Base-by-base conservation (phyloP, 2,113 vertebrate species). In the Microcebus murinus region DNA sequence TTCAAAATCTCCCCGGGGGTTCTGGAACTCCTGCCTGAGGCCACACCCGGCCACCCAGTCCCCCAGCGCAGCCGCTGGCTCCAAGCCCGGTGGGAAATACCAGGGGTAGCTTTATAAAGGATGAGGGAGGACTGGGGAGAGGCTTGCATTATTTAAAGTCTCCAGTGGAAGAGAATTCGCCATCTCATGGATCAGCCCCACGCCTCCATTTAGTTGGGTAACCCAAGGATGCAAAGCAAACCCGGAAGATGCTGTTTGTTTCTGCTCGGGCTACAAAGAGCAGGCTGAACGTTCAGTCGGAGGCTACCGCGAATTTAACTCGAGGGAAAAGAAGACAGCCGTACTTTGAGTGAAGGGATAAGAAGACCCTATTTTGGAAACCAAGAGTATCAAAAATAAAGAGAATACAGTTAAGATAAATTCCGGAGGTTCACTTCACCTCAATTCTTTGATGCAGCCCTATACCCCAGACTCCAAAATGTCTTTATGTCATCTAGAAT, bases 401-500 rank as follows among this genome's bases (percentile, higher is more conserved):
- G 36, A 27, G 29, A 87, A 94, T 71, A 52, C 50, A 87, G 50
- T 27, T 1, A 17, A 17, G 36, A 84, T 96, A 86, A 14, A 92
- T 90, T 61, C n/a, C 15, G 34, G 73, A 92, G 29, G 55, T 77
- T 97, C 81, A 29, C 0, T 91, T 45, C 87, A 92, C 42, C 34
- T 90, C 68, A 63, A 1, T 55, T 70, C 39, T 94, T 97, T 82
- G 74, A 96, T 91, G 20, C 89, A 95, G 48, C 4, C 94, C 29
- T 67, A 77, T 23, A 96, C 36, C 94, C 65, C 18, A 73, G 96
- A 70, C 3, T 97, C 87, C 29, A 0, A 74, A 34, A 70, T 95
- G 88, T 96, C 94, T 85, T 10, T 91, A 18, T 86, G 31, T 96
- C 97, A 96, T 97, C 95, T 94, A 39, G 23, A 97, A 95, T 77